Conservation (phyloP, 2,113 vertebrate species). For the Fukomys damarensis region DNA sequence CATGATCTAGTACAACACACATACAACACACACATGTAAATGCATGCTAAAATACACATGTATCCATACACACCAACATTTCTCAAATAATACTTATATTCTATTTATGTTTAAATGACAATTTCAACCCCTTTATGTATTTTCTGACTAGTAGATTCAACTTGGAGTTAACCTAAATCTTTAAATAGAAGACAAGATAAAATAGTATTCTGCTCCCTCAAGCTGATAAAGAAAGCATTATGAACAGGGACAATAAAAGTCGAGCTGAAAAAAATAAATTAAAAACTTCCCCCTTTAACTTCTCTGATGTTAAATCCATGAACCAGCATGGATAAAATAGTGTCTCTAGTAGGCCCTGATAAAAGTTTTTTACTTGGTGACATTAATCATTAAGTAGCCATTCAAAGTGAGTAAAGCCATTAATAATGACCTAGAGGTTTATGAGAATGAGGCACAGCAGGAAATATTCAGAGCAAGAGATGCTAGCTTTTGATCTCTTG, state of each 20-base stretch:
- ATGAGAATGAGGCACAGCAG: neutral
- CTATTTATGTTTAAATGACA: conserved; percentile 11
- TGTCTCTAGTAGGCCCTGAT: neutral
- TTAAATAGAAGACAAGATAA: neutral
- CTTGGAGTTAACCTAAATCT: neutral
- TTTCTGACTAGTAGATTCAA: neutral
- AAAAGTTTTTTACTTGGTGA: neutral
- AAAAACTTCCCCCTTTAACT: neutral
- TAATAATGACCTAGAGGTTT: neutral
- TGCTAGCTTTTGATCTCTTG: neutral
- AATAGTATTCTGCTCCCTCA: neutral
- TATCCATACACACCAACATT: neutral
- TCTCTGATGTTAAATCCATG: neutral
- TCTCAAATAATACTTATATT: neutral
- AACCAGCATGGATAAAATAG: neutral
- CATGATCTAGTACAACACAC: neutral
- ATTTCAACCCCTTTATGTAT: neutral
- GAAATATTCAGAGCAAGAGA: neutral
- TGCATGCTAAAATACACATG: neutral
- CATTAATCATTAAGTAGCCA: neutral
- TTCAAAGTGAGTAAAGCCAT: neutral
- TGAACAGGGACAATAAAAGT: neutral
- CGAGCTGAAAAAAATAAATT: neutral
- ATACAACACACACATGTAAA: neutral
- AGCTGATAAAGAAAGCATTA: neutral